phyloP scores from a whole-genome alignment of 2,113 vertebrate species.

The Notechis scutatus region DNA sequence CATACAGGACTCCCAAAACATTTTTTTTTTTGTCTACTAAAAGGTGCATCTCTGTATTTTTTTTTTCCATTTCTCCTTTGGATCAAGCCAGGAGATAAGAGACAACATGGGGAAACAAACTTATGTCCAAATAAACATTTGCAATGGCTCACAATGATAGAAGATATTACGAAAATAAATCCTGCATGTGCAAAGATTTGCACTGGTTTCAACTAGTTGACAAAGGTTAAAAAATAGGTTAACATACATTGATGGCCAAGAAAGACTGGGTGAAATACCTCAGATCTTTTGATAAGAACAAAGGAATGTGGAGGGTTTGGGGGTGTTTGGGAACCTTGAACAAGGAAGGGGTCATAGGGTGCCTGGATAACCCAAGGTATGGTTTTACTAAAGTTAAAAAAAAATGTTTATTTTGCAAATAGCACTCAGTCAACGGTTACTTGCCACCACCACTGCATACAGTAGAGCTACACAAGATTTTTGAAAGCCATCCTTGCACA shows the following conservation, averaged over 20 bases:
- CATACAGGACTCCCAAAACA: not conserved
- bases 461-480: not conserved
- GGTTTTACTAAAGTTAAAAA: not conserved
- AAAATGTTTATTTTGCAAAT: not conserved
- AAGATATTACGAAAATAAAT: not conserved
- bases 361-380: not conserved
- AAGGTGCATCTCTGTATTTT: not conserved
- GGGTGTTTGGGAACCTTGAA: not conserved
- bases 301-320: not conserved
- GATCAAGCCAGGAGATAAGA: not conserved
- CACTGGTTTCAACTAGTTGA: not conserved
- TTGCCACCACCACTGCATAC: not conserved
- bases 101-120: not conserved
- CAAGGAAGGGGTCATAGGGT: not conserved
- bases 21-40: not conserved
- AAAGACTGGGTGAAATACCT: conserved; percentile 8
- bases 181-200: not conserved
- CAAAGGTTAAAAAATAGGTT: conserved; percentile 16
- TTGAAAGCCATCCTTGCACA: not conserved
- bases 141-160: not conserved
- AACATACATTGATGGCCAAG: not conserved
- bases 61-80: not conserved
- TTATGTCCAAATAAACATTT: not conserved
- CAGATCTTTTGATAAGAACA: conserved; percentile 4
- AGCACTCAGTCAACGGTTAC: not conserved